phyloP scores from a whole-genome alignment of 2,888 invertebrate genomes.

The Pseudeuparius sepicola region DNA sequence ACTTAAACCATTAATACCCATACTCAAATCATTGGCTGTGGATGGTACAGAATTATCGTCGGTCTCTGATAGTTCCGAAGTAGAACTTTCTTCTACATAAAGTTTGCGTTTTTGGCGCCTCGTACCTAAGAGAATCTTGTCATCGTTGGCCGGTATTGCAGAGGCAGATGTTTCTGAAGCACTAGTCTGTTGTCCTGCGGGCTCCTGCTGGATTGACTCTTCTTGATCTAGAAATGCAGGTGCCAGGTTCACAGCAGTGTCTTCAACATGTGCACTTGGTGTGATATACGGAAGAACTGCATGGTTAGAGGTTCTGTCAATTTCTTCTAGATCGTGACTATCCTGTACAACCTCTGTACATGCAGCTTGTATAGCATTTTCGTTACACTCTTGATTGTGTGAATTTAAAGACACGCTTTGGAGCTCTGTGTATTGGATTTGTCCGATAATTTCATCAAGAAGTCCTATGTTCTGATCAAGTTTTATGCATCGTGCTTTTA shows the following conservation, averaged over 20 bases:
- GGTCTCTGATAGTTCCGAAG: constrained; percentile 1
- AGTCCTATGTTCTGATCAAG: constrained; percentile 2
- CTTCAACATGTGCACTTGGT: constrained; percentile 2
- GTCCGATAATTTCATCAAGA: constrained; percentile 1
- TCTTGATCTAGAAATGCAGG: constrained; percentile 1
- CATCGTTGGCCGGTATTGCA: constrained; percentile 3
- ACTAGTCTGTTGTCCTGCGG: constrained; percentile 2
- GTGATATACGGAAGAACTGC: constrained; percentile 3
- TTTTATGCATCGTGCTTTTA: not conserved
- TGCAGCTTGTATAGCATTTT: constrained; percentile 2
- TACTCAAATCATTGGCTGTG: constrained; percentile 2
- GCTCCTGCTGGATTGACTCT: constrained; percentile 3
- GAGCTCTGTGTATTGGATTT: not conserved
- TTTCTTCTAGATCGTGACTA: not conserved
- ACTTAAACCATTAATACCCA: constrained; percentile 1
- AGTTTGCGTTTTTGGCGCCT: too few species aligned
- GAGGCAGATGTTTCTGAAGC: constrained; percentile 3
- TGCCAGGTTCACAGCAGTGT: constrained; percentile 1
- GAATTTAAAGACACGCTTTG: constrained; percentile 3
- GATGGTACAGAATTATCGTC: constrained; percentile 2
- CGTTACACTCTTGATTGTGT: constrained; percentile 3
- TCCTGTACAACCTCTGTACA: not conserved
- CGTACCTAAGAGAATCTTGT: too few species aligned
- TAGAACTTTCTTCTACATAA: constrained; percentile 2
- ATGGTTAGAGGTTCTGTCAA: constrained; percentile 1